Base-by-base conservation (phyloP, 2,888 invertebrate species). In the Melieria crassipennis region DNA sequence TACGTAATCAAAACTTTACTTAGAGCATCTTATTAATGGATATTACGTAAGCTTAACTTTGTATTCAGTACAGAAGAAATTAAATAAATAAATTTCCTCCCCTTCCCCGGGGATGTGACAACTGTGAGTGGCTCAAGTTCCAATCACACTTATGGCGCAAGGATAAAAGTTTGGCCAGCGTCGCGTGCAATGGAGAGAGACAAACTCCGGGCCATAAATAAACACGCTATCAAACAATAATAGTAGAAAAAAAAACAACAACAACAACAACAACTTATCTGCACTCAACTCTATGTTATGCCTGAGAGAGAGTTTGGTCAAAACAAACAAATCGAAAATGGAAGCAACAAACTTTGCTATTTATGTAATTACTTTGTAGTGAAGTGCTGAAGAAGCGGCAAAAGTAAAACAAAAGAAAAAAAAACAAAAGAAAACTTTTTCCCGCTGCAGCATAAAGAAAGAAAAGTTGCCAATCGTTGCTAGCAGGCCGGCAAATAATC, bases 331-430 rank as follows among this genome's bases (percentile, higher is more conserved):
- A 30, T 42, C 43, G 43, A 60, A 60, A 60, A 30, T 43, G 43
- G 11, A 50, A 1, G n/a, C 45, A 42, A 55, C 55, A 65, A 55
- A 11, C 52, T 56, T 56, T 16, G 50, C 9, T 11, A 52, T 55
- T 56, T 45, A 56, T 65, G 65, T 65, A 65, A 65, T 65, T 65
- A 65, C 56, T 52, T 65, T 65, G 43, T 30, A 30, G 30, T 30
- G 30, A 30, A 30, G 30, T 30, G 30, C 30, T 30, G 30, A 30
- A 50, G 46, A 30, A 16, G 30, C 30, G 30, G 30, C 30, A 30
- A n/a, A 10, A 56, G 45, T 9, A 50, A 64, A 13, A 64, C 4
- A n/a, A 47, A 48, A 10, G 48, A 50, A 30, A 48, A 7, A 3
- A 5, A 42, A 9, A 10, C 16, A 16, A 10, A 13, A 5, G 63